These are phyloP conservation scores for Drosophila arizonae DNA, from an alignment of 1,140 invertebrate genomes.

Conservation along the genomic window DNA sequence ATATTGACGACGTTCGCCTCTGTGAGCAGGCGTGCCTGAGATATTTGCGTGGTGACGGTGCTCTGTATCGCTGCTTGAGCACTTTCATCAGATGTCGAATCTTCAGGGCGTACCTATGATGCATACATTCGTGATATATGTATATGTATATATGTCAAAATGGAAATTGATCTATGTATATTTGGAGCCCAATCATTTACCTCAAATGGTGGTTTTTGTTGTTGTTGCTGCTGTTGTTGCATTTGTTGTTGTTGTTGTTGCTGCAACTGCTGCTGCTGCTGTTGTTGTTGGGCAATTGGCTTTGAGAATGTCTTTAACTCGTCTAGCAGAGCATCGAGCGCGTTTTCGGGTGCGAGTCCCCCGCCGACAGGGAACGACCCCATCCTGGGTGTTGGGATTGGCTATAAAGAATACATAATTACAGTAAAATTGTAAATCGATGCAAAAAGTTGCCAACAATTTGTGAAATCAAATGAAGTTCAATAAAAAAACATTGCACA, in stretches of 20 bases:
- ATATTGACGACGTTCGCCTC: slow-evolving; percentile 65
- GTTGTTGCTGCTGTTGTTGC: slow-evolving; percentile 20
- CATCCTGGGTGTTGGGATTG: slow-evolving; percentile 84
- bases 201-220: slow-evolving; percentile 44
- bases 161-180: too few relatives aligned
- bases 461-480: slow-evolving; percentile 6
- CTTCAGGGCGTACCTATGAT: slow-evolving; percentile 73
- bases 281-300: slow-evolving; percentile 83
- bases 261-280: slow-evolving; percentile 60
- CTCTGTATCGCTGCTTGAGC: slow-evolving; percentile 80
- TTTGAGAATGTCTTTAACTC: slow-evolving; percentile 93
- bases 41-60: slow-evolving; percentile 82
- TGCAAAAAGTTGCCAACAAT: slow-evolving; percentile 18
- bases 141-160: background rate
- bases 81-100: slow-evolving; percentile 82
- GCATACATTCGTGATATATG: background rate
- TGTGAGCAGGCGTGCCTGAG: slow-evolving; percentile 79
- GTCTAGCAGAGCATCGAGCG: slow-evolving; percentile 97
- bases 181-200: slow-evolving; percentile 37
- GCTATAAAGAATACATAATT: slow-evolving; percentile 66
- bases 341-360: slow-evolving; percentile 91
- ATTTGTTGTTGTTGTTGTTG: slow-evolving; percentile 49
- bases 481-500: slow-evolving; percentile 18
- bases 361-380: slow-evolving; percentile 87
- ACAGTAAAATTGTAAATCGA: slow-evolving; percentile 32